Evolutionary conservation across 2,113 vertebrate genomes (phyloP), one percentile per base, ranked within the genome.

Genomic region (Sciurus niger): DNA sequence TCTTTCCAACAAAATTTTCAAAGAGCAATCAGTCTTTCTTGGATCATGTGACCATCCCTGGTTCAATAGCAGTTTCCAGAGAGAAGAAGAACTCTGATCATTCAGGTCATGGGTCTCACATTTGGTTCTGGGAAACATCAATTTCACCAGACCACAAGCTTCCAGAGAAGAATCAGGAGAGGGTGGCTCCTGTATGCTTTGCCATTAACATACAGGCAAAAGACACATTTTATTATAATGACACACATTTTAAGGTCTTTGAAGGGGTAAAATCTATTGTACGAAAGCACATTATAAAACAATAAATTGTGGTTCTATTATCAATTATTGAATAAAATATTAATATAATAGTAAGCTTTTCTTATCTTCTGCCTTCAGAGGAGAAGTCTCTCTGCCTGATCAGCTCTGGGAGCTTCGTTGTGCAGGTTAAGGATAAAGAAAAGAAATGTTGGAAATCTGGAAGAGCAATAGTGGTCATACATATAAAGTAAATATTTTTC

Each of bases 311-410:
- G 9, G 8, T 8, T 92, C 67, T 89, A 74, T 40, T 91, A 58
- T 82, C 72, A 85, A 78, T 77, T 78, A 73, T 79, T 82, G 12
- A 22, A 9, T 37, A 51, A 84, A 95, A 72, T 94, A 86, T 13
- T 40, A 72, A 89, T 67, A 40, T 7, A 51, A 51, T 32, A 18
- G 40, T 37, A 4, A 14, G 18, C 4, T 46, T 17, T 37, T 74
- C n/a, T 40, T 51, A 68, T 16, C 32, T 77, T 89, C 37, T 84
- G 25, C 17, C 9, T 84, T 12, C 80, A 46, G 10, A 88, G 22
- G 10, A 88, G 22, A 58, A 40, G 20, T 70, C 53, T 34, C 0
- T 93, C 63, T 87, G 18, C 30, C 14, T 48, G 40, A 55, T 5
- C 24, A 82, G 34, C 92, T 77, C 68, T 46, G 86, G 60, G 37